Evolutionary conservation across 2,888 invertebrate genomes (phyloP).

Genomic region (Tuta absoluta): DNA sequence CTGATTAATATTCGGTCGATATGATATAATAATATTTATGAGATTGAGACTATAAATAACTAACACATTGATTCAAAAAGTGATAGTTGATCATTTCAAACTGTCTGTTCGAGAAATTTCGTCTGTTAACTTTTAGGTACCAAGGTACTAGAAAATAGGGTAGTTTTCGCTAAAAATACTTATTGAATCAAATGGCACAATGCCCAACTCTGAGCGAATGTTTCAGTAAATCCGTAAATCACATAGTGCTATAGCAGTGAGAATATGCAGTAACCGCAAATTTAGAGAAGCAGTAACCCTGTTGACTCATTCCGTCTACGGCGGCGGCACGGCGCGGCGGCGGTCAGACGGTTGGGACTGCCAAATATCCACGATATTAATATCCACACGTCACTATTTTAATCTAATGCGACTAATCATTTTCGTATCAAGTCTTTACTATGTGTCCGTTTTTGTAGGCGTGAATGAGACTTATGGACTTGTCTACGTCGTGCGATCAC

Average conservation of each 20-base stretch:
- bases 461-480: neutral
- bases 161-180: neutral
- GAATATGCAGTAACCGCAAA: neutral
- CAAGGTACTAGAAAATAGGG: neutral
- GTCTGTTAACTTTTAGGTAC: no score
- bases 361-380: slow-evolving; percentile 35
- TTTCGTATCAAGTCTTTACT: neutral
- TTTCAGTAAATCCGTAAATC: neutral
- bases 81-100: no score
- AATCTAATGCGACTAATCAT: slow-evolving; percentile 13
- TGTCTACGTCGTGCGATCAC: neutral
- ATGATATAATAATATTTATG: no score
- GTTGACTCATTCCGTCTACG: slow-evolving; percentile 35
- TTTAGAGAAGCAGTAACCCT: neutral
- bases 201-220: neutral
- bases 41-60: no score
- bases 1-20: no score
- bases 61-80: no score
- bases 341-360: slow-evolving; percentile 47
- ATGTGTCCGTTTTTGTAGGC: neutral
- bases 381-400: slow-evolving; percentile 31
- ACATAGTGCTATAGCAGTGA: neutral
- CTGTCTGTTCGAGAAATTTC: no score
- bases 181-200: neutral
- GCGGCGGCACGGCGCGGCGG: slow-evolving; percentile 39